Evolutionary conservation across 2,888 invertebrate genomes (phyloP), one percentile per base, ranked within the genome.

Genomic region (Apotomis capreana): DNA sequence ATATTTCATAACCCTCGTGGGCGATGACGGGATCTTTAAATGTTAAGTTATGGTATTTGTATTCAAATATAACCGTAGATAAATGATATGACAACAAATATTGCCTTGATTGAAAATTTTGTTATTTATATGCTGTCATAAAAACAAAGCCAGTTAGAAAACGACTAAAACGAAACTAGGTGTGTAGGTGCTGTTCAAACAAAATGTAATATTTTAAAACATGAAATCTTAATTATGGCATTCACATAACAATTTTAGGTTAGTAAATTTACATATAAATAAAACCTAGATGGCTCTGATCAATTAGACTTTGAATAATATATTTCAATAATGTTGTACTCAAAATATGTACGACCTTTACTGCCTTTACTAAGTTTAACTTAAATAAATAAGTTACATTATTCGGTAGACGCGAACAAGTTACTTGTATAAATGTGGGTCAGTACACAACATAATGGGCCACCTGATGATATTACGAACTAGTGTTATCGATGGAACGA

Each of bases 381-480:
- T 8, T 4, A 49, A 49, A 9, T 10, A 6, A 49, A 10, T 49
- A 49, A 49, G 49, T 49, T 49, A 8, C 49, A 49, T 49, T 9
- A 49, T 9, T 49, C 9, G 3, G 51, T 5, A 62, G 51, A 62
- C 46, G 10, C 36, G 36, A 51, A 37, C 52, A 62, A 13, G 26
- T 36, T 62, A 10, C n/a, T 36, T 52, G n/a, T 49, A 52, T 62
- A 62, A 52, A 62, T 62, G 13, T 52, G n/a, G 52, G 62, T 62
- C 51, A 62, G 62, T 36, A 62, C 12, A 52, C 52, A 26, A n/a
- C 37, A 5, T 51, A 62, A 52, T 62, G 49, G 62, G 52, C 62
- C 62, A 62, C 62, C 62, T 62, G 62, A 62, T 62, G 62, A 62
- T 62, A 36, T 51, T 62, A n/a, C 49, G 49, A 49, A 52, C 12